phyloP scores from a whole-genome alignment of 1,140 invertebrate genomes.

The Drosophila burlai region DNA sequence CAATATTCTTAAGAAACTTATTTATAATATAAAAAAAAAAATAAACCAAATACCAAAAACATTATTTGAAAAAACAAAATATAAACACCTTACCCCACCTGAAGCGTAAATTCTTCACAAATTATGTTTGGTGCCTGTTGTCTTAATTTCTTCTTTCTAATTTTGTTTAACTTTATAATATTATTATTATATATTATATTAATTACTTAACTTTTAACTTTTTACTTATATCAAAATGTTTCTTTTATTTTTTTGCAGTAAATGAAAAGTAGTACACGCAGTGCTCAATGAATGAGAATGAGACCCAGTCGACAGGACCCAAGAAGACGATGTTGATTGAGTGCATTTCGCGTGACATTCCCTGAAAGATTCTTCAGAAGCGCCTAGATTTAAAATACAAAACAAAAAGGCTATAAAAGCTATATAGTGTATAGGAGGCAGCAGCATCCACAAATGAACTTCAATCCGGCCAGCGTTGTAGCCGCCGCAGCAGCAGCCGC shows the following conservation, averaged over 20 bases:
- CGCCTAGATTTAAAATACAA: conserved; percentile 7
- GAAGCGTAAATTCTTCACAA: no score
- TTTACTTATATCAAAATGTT: not conserved
- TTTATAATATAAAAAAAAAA: no score
- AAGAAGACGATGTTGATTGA: conserved; percentile 70
- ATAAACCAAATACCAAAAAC: no score
- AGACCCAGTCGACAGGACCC: conserved; percentile 50
- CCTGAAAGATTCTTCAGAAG: conserved; percentile 40
- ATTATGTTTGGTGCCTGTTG: not conserved
- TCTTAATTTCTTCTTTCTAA: not conserved
- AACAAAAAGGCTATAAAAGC: conserved; percentile 20
- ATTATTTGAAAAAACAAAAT: no score
- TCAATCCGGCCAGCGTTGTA: conserved; percentile 68
- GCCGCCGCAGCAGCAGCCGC: conserved; percentile 69
- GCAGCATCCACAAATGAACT: conserved; percentile 70
- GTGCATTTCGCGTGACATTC: conserved; percentile 79
- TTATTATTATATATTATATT: not conserved
- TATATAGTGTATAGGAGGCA: conserved; percentile 3
- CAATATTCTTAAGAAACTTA: no score
- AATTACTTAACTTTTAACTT: not conserved
- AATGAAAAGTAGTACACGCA: conserved; percentile 34
- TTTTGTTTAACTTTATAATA: not conserved
- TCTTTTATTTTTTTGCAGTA: conserved; percentile 36
- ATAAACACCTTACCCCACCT: no score
- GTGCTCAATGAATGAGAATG: conserved; percentile 59